Conservation (phyloP, 2,797 vertebrate genomes). For the Emys orbicularis region DNA sequence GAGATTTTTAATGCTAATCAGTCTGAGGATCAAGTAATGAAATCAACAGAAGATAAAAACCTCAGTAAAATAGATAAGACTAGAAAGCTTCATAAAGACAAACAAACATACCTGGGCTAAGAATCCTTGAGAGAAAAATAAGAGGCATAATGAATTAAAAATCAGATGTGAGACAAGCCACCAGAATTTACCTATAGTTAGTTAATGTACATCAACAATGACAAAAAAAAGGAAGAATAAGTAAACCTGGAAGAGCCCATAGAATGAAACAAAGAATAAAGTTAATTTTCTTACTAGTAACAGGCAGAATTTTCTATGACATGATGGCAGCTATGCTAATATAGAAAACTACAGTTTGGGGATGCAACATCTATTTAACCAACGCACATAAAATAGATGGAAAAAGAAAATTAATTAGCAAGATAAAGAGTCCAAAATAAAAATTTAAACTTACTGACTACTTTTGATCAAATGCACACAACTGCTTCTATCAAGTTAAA, state of each 20-base stretch:
- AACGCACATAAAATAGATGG: neutral
- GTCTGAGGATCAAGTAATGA: slow-evolving; percentile 6
- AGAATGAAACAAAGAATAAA: neutral
- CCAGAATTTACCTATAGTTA: neutral
- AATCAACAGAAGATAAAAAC: slow-evolving; percentile 40
- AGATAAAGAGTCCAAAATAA: neutral
- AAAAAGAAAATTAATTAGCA: neutral
- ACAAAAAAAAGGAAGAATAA: neutral
- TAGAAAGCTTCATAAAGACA: slow-evolving; percentile 36
- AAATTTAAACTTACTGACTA: neutral
- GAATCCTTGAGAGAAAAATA: neutral
- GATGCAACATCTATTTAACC: neutral
- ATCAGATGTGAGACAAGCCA: neutral
- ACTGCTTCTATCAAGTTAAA: neutral
- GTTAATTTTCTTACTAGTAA: neutral
- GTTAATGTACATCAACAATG: neutral
- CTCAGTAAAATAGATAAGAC: slow-evolving; percentile 16
- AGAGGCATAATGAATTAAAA: neutral
- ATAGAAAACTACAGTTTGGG: neutral
- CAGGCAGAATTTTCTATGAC: neutral
- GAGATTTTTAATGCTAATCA: slow-evolving; percentile 11
- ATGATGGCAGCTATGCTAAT: neutral
- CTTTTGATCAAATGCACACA: neutral
- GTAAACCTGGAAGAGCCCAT: neutral
- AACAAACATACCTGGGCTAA: slow-evolving; percentile 28